These are phyloP conservation scores for Neodontobutis hainanensis DNA, from an alignment of 2,113 vertebrate species.

Conservation along the genomic window DNA sequence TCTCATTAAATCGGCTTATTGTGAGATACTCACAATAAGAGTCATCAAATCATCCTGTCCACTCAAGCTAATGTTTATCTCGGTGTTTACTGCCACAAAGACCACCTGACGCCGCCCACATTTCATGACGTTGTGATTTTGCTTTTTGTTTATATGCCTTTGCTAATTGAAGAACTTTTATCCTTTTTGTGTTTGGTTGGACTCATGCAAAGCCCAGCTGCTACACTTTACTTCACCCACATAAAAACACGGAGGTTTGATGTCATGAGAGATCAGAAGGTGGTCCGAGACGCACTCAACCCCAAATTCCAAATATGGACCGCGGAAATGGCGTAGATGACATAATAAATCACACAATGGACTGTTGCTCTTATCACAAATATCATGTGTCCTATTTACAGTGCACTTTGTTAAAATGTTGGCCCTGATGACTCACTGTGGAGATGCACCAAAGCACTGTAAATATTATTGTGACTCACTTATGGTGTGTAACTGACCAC, in stretches of 20 bases:
- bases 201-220: slow-evolving; percentile 44
- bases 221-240: slow-evolving; percentile 62
- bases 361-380: not conserved
- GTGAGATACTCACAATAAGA: slow-evolving; percentile 21
- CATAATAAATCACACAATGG: slow-evolving; percentile 24
- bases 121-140: slow-evolving; percentile 28
- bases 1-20: slow-evolving; percentile 5
- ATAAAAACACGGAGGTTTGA: slow-evolving; percentile 49
- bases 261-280: slow-evolving; percentile 36
- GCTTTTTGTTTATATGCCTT: slow-evolving; percentile 40
- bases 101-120: slow-evolving; percentile 47
- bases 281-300: not conserved
- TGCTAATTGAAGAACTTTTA: slow-evolving; percentile 53
- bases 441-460: not conserved
- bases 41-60: slow-evolving; percentile 36
- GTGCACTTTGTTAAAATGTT: slow-evolving; percentile 12
- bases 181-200: slow-evolving; percentile 32
- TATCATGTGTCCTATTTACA: slow-evolving; percentile 9
- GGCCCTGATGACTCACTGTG: slow-evolving; percentile 13
- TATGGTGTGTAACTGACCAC: not conserved
- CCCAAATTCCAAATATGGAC: slow-evolving; percentile 50
- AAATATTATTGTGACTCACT: slow-evolving; percentile 26
- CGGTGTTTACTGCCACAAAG: slow-evolving; percentile 38
- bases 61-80: slow-evolving; percentile 51
- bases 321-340: slow-evolving; percentile 41